Evolutionary conservation across 2,797 vertebrate genomes (phyloP).

Genomic region (Sandelia bainsii): DNA sequence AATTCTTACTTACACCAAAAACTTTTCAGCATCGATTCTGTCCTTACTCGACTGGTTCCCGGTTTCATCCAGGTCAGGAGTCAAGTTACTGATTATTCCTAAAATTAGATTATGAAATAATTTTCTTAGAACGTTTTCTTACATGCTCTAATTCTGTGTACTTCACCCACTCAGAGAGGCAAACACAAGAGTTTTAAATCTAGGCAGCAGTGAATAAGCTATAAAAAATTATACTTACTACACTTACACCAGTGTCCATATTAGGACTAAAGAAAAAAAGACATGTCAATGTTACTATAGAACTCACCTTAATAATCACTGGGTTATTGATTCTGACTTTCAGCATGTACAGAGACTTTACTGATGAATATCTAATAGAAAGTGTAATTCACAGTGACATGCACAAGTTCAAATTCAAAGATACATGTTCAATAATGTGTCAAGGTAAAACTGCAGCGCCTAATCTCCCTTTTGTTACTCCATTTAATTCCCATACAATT

Average conservation of each 20-base stretch:
- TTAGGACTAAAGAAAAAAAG: neutral
- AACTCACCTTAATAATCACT: neutral
- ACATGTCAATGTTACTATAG: neutral
- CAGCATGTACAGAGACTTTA: neutral
- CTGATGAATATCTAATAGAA: conserved; percentile 5
- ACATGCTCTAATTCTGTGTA: neutral
- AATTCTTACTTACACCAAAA: neutral
- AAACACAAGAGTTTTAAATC: neutral
- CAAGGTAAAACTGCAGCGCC: conserved; percentile 9
- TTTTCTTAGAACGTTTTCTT: neutral
- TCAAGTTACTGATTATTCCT: conserved; percentile 2
- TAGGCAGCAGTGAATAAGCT: too few relatives aligned
- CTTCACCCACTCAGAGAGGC: neutral
- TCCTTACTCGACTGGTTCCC: neutral
- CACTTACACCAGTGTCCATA: neutral
- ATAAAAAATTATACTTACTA: too few relatives aligned
- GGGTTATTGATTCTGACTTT: neutral
- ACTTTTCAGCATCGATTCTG: neutral
- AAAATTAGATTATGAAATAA: neutral
- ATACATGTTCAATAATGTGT: conserved; percentile 24
- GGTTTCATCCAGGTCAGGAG: neutral
- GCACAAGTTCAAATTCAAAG: conserved; percentile 9
- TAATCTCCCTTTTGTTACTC: conserved; percentile 41
- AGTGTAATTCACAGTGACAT: conserved; percentile 2
- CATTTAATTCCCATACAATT: conserved; percentile 49